Evolutionary conservation across 1,140 invertebrate genomes (phyloP), one percentile per base, ranked within the genome.

Genomic region (Drosophila ironensis): DNA sequence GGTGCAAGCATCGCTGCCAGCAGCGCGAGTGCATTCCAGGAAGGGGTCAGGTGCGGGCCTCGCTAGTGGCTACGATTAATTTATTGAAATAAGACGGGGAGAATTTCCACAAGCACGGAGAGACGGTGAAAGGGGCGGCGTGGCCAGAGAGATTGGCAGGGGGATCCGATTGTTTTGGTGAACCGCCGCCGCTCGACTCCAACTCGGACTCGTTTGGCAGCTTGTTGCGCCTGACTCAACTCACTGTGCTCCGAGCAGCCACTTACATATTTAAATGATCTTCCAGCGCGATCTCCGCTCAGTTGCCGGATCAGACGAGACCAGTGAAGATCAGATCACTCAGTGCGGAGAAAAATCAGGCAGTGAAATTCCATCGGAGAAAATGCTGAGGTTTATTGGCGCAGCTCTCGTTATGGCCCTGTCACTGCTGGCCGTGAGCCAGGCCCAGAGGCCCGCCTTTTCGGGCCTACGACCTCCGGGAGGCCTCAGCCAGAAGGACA

Each of bases 401-500:
- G 19, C 41, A 14, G 42, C 47, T 27, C 12, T 72, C 22, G 30
- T 72, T 7, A 6, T 74, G 4, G 27, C 35, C 3, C 14, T 74
- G 14, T 33, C 42, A 9, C 27, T 78, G 1, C 40, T 72, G 14
- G 66, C 78, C 42, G 11, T 63, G 28, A 22, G 48, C 9, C 60
- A 30, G 53, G 78, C 74, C 0, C 89, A 90, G 45, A 74, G 89
- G n/a, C 81, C 88, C 3, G 70, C 82, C 19, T 90, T 80, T 41
- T 75, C 89, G 0, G 89, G 89, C 4, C 25, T 41, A 6, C 72
- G 89, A n/a, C 89, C 87, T 2, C 72, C 82, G 1, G 77, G 74
- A 4, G 87, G 87, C n/a, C 67, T 88, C 1, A 87, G 33, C 9
- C 86, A 90, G 35, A 86, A 77, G 70, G 87, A 90, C 47, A 88